These are phyloP conservation scores for Pelagia noctiluca DNA, from an alignment of 30 jellyfish, hydroid and myxozoan species.

Conservation along the genomic window DNA sequence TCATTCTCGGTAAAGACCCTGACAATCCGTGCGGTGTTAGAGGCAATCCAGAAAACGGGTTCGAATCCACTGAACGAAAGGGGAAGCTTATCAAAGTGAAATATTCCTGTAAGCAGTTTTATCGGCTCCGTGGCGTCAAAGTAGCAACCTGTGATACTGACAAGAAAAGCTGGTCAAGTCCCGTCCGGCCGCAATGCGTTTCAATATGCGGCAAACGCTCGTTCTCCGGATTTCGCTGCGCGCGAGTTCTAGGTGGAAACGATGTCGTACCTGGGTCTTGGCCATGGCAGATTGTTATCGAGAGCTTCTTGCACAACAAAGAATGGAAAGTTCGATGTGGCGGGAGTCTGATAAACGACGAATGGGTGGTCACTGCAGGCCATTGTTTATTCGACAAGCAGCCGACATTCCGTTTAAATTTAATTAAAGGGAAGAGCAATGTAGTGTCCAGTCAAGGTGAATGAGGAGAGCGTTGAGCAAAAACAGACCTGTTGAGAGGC, in stretches of 20 bases:
- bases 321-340: slow-evolving; percentile 97
- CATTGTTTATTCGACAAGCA: slow-evolving; percentile 87
- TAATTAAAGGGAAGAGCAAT: too few relatives aligned
- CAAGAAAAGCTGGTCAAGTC: slow-evolving; percentile 79
- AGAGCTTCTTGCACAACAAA: slow-evolving; percentile 44
- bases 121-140: slow-evolving; percentile 79
- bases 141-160: slow-evolving; percentile 67
- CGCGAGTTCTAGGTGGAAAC: slow-evolving; percentile 89
- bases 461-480: too few relatives aligned
- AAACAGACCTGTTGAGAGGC: too few relatives aligned
- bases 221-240: slow-evolving; percentile 62
- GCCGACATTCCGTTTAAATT: slow-evolving; percentile 48
- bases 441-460: too few relatives aligned
- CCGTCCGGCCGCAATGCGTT: slow-evolving; percentile 83
- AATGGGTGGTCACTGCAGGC: slow-evolving; percentile 99
- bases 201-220: slow-evolving; percentile 89
- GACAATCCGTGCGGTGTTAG: slow-evolving; percentile 70
- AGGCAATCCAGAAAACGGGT: slow-evolving; percentile 82
- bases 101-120: slow-evolving; percentile 79
- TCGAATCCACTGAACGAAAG: slow-evolving; percentile 51
- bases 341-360: slow-evolving; percentile 86
- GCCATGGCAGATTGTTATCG: slow-evolving; percentile 99
- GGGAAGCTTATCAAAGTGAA: slow-evolving; percentile 69
- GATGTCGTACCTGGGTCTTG: slow-evolving; percentile 82
- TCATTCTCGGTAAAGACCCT: slow-evolving; percentile 25